Base-by-base conservation (phyloP, 2,888 invertebrate genomes). In the Lutraria lutraria region DNA sequence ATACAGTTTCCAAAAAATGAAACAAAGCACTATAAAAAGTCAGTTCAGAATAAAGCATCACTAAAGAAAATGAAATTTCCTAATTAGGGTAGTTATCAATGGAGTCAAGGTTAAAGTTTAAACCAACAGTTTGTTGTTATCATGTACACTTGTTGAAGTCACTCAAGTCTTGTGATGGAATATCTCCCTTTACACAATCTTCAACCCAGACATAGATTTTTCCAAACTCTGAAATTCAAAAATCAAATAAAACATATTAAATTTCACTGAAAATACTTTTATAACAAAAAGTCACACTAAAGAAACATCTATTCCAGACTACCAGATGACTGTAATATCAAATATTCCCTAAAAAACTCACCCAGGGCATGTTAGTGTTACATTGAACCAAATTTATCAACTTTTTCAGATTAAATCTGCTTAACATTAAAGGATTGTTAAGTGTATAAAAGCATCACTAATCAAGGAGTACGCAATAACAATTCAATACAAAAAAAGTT, bases 181-280 rank as follows among this genome's bases (percentile, higher is more conserved):
- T 80, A 8, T 21, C 13, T 54, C 81, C 52, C 88, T 91, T n/a
- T 93, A 95, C 56, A 93, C 93, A 85, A 95, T 95, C 90, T 91
- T 95, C 85, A 95, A 92, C 13, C 94, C 95, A 83, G 94, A 92
- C 89, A 95, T 92, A 68, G 94, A 94, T 34, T 91, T 92, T 92
- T 95, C 95, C 89, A 95, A 92, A 52, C 94, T 93, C 95, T 95
- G 94, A 87, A 93, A 93, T 84, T 79, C 83, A 54, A 89, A 80
- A 92, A 83, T 88, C 8, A 43, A 43, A 43, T 4, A 2, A 43
- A 43, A 4, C 2, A 43, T 43, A 43, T 43, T 43, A 43, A 2
- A 43, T 4, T 43, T 4, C 43, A 43, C 43, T 43, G 4, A 43
- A 8, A 43, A 43, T 43, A 43, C 43, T 43, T 2, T 43, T 43